Percentiles rank a stretch among this genome's conserved stretches.
Evolutionary conservation across 2,888 invertebrate genomes (phyloP).

Genomic region (Rhopalosiphum nymphaeae): DNA sequence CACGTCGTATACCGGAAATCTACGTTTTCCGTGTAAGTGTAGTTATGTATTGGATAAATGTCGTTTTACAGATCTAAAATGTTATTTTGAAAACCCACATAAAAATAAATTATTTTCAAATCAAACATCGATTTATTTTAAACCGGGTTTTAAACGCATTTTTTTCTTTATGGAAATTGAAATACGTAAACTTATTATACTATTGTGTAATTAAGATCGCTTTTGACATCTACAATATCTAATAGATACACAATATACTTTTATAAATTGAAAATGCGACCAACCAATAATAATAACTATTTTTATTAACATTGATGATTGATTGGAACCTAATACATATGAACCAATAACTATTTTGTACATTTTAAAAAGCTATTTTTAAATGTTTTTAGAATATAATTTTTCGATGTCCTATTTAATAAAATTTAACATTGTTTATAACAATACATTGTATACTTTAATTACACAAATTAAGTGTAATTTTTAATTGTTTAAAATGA

Average conservation of each 20-base stretch:
- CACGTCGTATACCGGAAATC: constrained; percentile 47
- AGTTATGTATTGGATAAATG: neutral
- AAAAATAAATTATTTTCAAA: neutral
- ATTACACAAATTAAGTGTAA: neutral
- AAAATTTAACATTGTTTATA: neutral
- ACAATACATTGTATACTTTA: neutral
- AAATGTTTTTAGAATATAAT: neutral
- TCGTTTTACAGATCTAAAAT: neutral
- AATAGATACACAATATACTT: neutral
- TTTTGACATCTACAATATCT: neutral
- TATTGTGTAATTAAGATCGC: neutral
- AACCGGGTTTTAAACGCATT: neutral
- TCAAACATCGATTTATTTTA: neutral
- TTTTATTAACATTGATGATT: neutral
- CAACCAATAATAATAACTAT: neutral
- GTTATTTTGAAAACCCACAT: neutral
- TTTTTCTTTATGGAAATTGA: neutral
- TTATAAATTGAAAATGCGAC: neutral
- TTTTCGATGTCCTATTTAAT: neutral
- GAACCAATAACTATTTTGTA: neutral
- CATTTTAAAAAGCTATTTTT: neutral
- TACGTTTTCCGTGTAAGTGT: constrained; percentile 52
- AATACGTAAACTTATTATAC: neutral
- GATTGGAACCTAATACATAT: neutral
- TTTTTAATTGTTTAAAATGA: neutral